Evolutionary conservation across 2,113 vertebrate genomes (phyloP).

Genomic region (Redunca redunca): DNA sequence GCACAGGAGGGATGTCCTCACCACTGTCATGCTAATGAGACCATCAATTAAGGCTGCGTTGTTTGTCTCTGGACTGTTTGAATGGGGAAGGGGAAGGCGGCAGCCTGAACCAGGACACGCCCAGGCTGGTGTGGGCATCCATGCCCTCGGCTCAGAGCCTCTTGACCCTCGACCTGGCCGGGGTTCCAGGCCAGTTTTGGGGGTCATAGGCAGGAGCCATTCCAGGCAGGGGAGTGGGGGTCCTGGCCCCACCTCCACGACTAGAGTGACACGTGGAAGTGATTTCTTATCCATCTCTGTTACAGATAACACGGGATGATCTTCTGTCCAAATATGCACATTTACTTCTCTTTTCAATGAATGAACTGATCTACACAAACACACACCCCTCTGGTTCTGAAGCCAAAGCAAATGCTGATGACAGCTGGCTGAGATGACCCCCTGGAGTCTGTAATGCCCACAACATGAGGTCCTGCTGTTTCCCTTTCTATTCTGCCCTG

Average conservation of each 20-base stretch:
- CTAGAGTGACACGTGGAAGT: fast-evolving
- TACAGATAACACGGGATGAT: fast-evolving
- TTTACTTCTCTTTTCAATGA: neutral
- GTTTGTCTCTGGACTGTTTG: neutral
- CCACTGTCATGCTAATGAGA: fast-evolving
- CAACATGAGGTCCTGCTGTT: fast-evolving
- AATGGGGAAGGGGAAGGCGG: neutral
- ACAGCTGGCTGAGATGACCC: fast-evolving
- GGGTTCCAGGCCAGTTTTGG: neutral
- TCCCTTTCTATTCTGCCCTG: fast-evolving
- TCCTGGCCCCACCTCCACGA: neutral
- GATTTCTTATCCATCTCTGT: neutral
- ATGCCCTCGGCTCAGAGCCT: neutral
- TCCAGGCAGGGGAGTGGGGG: neutral
- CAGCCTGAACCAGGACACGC: neutral
- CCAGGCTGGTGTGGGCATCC: neutral
- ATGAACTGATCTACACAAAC: neutral
- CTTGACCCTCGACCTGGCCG: fast-evolving
- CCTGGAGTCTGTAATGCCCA: neutral
- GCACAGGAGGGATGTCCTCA: neutral
- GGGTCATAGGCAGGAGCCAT: neutral
- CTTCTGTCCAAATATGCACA: neutral
- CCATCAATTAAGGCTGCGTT: neutral
- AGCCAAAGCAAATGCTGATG: neutral
- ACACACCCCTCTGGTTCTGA: neutral